Evolutionary conservation across 2,113 vertebrate genomes (phyloP).

Genomic region (Trogon melanurus): DNA sequence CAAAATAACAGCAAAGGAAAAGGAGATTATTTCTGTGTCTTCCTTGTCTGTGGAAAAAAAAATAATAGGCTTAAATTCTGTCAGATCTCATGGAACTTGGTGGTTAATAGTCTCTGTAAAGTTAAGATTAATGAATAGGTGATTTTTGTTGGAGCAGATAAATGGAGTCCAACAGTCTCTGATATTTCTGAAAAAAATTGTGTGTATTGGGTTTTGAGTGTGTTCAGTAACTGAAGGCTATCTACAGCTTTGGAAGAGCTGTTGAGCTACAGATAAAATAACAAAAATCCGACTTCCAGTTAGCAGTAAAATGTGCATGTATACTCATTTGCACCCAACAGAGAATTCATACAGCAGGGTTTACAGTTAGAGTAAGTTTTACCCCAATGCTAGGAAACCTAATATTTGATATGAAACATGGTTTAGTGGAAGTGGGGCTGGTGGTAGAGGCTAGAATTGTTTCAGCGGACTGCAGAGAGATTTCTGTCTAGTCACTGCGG

Average conservation of each 20-base stretch:
- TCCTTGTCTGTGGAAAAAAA: not conserved
- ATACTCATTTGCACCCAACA: not conserved
- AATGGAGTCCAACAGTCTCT: not conserved
- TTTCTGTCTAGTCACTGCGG: not conserved
- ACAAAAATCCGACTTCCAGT: not conserved
- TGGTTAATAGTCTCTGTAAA: not conserved
- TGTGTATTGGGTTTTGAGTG: not conserved
- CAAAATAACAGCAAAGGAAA: not conserved
- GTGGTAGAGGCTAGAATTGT: not conserved
- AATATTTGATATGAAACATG: not conserved
- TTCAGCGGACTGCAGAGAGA: not conserved
- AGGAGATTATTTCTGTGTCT: not conserved
- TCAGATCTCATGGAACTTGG: not conserved
- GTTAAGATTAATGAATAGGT: not conserved
- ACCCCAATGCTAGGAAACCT: not conserved
- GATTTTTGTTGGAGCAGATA: not conserved
- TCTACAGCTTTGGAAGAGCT: not conserved
- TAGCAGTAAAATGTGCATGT: not conserved
- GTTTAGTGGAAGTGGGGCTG: not conserved
- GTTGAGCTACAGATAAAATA: not conserved
- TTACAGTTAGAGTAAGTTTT: not conserved
- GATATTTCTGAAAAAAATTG: not conserved
- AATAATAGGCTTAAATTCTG: not conserved
- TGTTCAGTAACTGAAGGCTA: not conserved
- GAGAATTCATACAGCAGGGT: not conserved